These are phyloP conservation scores for Ligdia adustata DNA, from an alignment of 2,888 invertebrate genomes.

Conservation along the genomic window DNA sequence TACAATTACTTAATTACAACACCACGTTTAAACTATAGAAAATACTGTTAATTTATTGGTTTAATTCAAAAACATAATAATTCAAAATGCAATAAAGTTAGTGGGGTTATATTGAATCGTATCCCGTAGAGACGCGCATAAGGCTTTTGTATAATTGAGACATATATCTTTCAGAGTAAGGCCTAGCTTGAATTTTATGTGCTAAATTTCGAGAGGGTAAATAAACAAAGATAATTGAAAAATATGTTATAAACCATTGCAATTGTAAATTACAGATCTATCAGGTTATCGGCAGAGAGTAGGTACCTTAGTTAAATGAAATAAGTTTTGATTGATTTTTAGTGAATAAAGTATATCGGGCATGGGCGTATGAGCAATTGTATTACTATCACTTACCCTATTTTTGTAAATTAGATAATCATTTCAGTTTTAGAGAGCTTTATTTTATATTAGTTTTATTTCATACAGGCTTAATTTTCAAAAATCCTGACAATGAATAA, in stretches of 20 bases:
- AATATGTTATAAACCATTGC: background rate
- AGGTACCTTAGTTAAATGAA: too few species aligned
- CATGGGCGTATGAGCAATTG: too few species aligned
- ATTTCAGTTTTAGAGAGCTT: too few species aligned
- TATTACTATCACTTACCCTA: too few species aligned
- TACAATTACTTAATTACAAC: slow-evolving; percentile 38
- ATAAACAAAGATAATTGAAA: slow-evolving; percentile 14
- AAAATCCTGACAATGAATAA: too few species aligned
- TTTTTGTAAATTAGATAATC: too few species aligned
- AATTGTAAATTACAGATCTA: too few species aligned
- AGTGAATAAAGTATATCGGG: too few species aligned
- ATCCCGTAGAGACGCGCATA: slow-evolving; percentile 65
- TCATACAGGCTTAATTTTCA: too few species aligned
- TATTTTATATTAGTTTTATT: too few species aligned
- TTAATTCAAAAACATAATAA: slow-evolving; percentile 47
- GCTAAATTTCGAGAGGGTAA: slow-evolving; percentile 35
- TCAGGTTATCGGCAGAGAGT: too few species aligned
- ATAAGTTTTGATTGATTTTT: too few species aligned
- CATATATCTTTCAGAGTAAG: slow-evolving; percentile 60
- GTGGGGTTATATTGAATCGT: slow-evolving; percentile 52
- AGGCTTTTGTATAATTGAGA: slow-evolving; percentile 66
- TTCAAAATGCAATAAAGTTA: slow-evolving; percentile 42
- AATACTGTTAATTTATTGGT: slow-evolving; percentile 43
- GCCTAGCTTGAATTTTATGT: slow-evolving; percentile 36
- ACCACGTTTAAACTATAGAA: slow-evolving; percentile 36